These are phyloP conservation scores for Denticeps clupeoides DNA, from an alignment of 2,797 vertebrate genomes.

Conservation along the genomic window DNA sequence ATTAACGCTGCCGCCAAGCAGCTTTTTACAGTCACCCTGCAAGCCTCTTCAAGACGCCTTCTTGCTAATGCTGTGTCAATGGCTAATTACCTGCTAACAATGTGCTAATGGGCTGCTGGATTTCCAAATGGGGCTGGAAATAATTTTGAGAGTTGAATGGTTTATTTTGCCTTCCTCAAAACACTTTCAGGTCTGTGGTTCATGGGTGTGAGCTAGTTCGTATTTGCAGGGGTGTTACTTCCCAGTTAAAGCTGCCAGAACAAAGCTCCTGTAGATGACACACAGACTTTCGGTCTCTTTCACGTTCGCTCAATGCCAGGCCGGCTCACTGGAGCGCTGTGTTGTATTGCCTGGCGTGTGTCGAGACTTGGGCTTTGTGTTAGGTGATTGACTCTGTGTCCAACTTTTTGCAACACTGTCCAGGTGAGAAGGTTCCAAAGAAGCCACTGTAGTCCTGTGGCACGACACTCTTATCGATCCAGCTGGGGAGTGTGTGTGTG, in stretches of 20 bases:
- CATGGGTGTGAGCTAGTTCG: not conserved
- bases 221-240: not conserved
- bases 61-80: not conserved
- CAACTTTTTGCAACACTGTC: too few relatives aligned
- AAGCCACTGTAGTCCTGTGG: too few relatives aligned
- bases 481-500: too few relatives aligned
- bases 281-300: conserved; percentile 1
- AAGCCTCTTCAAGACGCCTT: not conserved
- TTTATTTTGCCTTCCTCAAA: not conserved
- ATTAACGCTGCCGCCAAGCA: not conserved
- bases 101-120: conserved; percentile 5
- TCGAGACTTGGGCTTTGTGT: conserved; percentile 3
- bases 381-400: too few relatives aligned
- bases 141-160: not conserved
- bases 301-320: not conserved
- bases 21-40: not conserved
- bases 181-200: not conserved
- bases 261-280: conserved; percentile 23
- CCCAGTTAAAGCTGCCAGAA: conserved; percentile 21
- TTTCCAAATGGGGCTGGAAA: too few relatives aligned
- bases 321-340: not conserved
- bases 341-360: not conserved
- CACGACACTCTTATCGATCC: too few relatives aligned
- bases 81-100: not conserved
- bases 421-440: not conserved